phyloP scores from a whole-genome alignment of 2,113 vertebrate genomes.

The Plecotus auritus region DNA sequence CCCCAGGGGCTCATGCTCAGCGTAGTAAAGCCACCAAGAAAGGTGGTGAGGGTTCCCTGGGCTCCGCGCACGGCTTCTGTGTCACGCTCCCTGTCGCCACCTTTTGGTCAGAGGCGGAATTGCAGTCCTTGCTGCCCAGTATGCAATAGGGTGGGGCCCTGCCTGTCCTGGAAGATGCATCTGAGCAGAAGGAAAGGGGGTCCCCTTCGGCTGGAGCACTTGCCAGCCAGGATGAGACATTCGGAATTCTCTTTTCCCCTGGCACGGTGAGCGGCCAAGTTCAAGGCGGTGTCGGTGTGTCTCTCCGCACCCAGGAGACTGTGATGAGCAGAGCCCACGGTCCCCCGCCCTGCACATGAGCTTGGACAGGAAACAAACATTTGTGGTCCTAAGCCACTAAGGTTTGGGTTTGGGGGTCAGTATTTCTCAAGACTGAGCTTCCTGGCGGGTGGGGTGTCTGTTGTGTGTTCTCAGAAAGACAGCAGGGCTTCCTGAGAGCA shows the following conservation, averaged over 20 bases:
- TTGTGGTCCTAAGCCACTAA: neutral
- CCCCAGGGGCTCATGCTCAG: neutral
- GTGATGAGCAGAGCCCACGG: neutral
- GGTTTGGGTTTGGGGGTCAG: neutral
- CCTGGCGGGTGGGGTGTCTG: neutral
- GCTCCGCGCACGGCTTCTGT: neutral
- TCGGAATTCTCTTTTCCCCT: neutral
- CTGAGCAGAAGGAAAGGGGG: neutral
- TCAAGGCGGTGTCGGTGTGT: neutral
- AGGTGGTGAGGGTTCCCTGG: neutral
- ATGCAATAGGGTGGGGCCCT: neutral
- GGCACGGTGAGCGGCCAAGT: neutral
- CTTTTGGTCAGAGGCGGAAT: neutral
- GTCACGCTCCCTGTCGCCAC: neutral
- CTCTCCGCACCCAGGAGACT: neutral
- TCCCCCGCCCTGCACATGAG: neutral
- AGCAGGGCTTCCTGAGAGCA: neutral
- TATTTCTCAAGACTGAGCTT: neutral
- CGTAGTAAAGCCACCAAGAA: neutral
- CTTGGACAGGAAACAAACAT: neutral
- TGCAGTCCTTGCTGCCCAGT: fast-evolving
- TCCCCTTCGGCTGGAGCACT: neutral
- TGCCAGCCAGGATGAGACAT: neutral
- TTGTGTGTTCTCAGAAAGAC: neutral
- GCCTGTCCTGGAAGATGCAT: neutral